phyloP scores from a whole-genome alignment of 92 coral and sea anemone genomes.

The Zoanthus gigantus region DNA sequence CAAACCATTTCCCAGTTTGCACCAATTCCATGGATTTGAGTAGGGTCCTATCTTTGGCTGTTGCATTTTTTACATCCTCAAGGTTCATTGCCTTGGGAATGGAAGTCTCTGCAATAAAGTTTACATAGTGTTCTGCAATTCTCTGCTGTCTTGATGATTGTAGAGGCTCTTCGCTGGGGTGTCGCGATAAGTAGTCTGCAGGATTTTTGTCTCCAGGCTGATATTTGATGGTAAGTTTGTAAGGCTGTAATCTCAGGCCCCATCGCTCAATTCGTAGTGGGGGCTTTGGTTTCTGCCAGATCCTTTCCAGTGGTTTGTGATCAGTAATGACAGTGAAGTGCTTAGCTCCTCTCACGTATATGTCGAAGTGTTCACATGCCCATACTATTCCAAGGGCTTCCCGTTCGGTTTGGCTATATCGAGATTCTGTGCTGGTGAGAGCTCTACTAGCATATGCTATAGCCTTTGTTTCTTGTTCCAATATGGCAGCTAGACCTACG shows the following conservation, averaged over 20 bases:
- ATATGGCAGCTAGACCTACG: too few species aligned
- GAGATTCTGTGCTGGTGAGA: too few species aligned
- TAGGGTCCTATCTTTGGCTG: constrained; percentile 8
- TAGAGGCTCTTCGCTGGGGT: too few species aligned
- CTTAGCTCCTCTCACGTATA: constrained; percentile 1
- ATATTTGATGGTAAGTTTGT: too few species aligned
- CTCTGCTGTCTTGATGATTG: too few species aligned
- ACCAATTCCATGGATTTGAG: constrained; percentile 20
- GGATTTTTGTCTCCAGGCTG: constrained; percentile 33
- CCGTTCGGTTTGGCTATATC: not conserved
- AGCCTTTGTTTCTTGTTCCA: too few species aligned
- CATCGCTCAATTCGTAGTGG: too few species aligned
- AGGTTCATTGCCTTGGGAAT: not conserved
- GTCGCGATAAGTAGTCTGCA: not conserved
- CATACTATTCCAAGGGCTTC: not conserved
- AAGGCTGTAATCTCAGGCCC: too few species aligned
- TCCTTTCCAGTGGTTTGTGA: not conserved
- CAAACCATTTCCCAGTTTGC: constrained; percentile 12
- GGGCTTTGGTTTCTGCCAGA: too few species aligned
- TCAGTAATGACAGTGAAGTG: not conserved
- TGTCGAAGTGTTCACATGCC: not conserved
- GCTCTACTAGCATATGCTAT: too few species aligned
- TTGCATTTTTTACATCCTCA: constrained; percentile 10
- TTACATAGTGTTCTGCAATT: constrained; percentile 35
- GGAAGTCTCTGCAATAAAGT: constrained; percentile 14